phyloP scores from a whole-genome alignment of 1,140 invertebrate species.

The Solen grandis region DNA sequence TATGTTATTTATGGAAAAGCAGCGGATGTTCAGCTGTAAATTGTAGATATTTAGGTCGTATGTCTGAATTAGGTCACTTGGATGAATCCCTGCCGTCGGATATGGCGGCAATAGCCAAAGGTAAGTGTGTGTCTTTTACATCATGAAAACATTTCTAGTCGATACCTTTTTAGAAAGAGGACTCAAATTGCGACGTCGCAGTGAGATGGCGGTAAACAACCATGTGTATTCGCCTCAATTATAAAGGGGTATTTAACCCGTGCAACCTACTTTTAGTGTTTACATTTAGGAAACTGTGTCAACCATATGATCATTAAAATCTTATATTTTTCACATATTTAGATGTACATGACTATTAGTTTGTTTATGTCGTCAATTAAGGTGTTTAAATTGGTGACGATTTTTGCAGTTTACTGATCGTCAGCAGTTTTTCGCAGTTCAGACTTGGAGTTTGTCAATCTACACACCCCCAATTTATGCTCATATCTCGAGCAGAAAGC shows the following conservation, averaged over 20 bases:
- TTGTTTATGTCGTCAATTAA: neutral
- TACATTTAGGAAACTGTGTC: constrained; percentile 52
- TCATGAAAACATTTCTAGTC: too few relatives aligned
- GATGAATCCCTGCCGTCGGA: constrained; percentile 25
- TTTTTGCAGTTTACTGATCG: neutral
- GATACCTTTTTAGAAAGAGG: too few relatives aligned
- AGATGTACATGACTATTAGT: neutral
- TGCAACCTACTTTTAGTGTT: constrained; percentile 55
- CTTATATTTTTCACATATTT: neutral
- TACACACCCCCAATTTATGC: too few relatives aligned
- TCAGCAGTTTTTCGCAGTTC: constrained; percentile 7
- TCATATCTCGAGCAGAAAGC: too few relatives aligned
- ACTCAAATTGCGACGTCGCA: too few relatives aligned
- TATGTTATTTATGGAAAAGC: constrained; percentile 58
- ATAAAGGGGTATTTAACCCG: constrained; percentile 43
- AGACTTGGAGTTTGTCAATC: too few relatives aligned
- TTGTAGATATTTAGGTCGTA: constrained; percentile 57
- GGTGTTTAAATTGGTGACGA: neutral
- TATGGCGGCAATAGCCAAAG: constrained; percentile 35
- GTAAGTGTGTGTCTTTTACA: too few relatives aligned
- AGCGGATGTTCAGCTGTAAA: constrained; percentile 56
- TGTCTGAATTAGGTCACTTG: constrained; percentile 56
- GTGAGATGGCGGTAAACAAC: too few relatives aligned
- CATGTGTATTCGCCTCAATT: constrained; percentile 37
- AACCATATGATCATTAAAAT: constrained; percentile 39